Base-by-base conservation (phyloP, 2,797 vertebrate genomes). In the Rhinoraja longicauda region DNA sequence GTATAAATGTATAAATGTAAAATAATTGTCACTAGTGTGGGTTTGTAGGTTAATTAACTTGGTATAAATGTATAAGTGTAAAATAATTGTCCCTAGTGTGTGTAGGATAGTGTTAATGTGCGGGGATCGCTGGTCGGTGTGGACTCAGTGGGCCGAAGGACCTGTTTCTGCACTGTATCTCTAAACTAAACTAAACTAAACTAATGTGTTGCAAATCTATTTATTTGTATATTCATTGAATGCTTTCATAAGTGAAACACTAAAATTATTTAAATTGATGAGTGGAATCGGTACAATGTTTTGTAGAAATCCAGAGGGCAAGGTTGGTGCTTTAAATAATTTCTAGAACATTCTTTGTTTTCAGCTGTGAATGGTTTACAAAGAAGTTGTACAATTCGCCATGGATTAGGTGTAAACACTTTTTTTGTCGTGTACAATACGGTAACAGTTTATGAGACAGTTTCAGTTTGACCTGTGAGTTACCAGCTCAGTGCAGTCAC, bases 371-470 rank as follows among this genome's bases (percentile, higher is more conserved):
- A 94, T 94, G 93, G 93, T 94, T 91, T 94, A 94, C 93, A 93
- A 93, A 94, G 94, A 95, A 95, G 95, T 96, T 96, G 96, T 96
- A 94, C 93, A 94, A 96, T 95, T 95, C 90, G 29, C 24, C 90
- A 67, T n/a, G 90, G 90, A 92, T 92, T 75, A 92, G 72, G 70
- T 57, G 67, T 75, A 72, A 75, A 92, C 90, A 92, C 70, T 17
- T 92, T 72, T 81, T 75, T 92, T 92, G 39, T 92, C 70, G 92
- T 92, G 94, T 95, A 95, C 95, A 95, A 95, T 96, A 95, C 95
- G 95, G 96, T 95, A 93, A 94, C 93, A 78, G 94, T 95, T 96
- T 94, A 95, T 95, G 95, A 93, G 94, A 95, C 94, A 95, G 94
- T 93, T 93, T 94, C 94, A 95, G 95, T 67, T 88, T 88, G 84